Base-by-base conservation (phyloP, 2,797 vertebrate genomes). In the Sardinella longiceps region DNA sequence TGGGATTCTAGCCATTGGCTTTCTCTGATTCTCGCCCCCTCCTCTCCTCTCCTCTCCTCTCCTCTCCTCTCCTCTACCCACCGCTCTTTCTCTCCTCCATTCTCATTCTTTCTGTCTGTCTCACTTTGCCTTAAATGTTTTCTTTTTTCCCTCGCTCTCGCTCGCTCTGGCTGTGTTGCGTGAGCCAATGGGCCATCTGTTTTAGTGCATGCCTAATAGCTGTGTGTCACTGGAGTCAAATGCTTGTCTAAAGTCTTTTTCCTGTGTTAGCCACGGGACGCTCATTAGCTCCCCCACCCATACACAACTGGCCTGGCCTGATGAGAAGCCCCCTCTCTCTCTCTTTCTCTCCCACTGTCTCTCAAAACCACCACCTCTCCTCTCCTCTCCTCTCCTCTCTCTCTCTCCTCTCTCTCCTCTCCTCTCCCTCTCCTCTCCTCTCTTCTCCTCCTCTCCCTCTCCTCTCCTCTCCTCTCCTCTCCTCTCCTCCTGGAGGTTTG, bases 201-300 rank as follows among this genome's bases (percentile, higher is more conserved):
- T 95, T 94, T 90, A 92, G 90, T 93, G 92, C 94, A 93, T 93
- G 91, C 87, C 90, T 94, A 92, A 93, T 91, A 88, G 88, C 84
- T 89, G 83, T 15, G 88, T 95, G 92, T 94, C 92, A 92, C 91
- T 86, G 43, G 89, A 94, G 92, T 94, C 91, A 93, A 92, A 91
- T 88, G 51, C 87, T 87, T 80, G 85, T 84, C 56, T 60, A 60
- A 25, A 60, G 56, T 25, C 56, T 2, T 60, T 25, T 60, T 60
- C 56, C n/a, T 60, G 56, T 60, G 56, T 60, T 53, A 53, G 51
- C 51, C 51, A 4, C 51, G 51, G 51, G 51, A 53, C 51, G 51
- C 51, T 53, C 51, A 25, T 58, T 58, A 58, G 56, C 23, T 6
- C 20, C 83, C 80, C 51, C 28, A 20, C 33, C 33, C 63, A 70